Percentiles rank a stretch among this genome's conserved stretches.
phyloP scores from a whole-genome alignment of 2,797 vertebrate species.

The Platalea minor region DNA sequence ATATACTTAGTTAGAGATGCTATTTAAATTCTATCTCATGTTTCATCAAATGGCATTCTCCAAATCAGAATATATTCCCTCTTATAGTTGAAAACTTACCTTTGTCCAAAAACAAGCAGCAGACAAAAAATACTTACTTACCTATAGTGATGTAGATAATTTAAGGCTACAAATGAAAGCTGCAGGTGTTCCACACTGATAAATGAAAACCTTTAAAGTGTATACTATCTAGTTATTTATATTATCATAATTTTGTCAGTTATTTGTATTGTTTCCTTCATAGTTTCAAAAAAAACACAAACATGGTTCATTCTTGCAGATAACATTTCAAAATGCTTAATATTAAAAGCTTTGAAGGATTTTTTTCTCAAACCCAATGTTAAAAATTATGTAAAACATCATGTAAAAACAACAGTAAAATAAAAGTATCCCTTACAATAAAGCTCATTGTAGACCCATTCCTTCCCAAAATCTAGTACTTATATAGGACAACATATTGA shows the following conservation, averaged over 20 bases:
- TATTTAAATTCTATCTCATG: not conserved
- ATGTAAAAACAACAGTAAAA: not conserved
- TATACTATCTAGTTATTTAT: not conserved
- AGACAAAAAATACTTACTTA: not conserved
- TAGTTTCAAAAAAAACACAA: not conserved
- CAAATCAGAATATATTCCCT: not conserved
- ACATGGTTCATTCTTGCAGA: not conserved
- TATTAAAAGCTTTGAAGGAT: not conserved
- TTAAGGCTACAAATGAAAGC: constrained; percentile 24
- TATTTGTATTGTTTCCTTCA: not conserved
- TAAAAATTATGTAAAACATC: not conserved
- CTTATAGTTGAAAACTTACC: not conserved
- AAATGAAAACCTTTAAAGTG: not conserved
- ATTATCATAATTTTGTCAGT: not conserved
- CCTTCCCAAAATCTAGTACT: not conserved
- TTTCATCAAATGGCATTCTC: not conserved
- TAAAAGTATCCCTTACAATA: not conserved
- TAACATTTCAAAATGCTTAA: not conserved
- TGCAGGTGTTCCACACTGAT: not conserved
- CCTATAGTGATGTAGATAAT: not conserved
- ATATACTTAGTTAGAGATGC: not conserved
- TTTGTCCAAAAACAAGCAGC: not conserved
- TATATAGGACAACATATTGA: not conserved
- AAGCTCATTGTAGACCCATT: not conserved
- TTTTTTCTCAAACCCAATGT: not conserved